A percentile compares a stretch with the other conserved stretches of the same genome.
phyloP scores from a whole-genome alignment of 2,888 invertebrate genomes.

The Invenusta paracnida region DNA sequence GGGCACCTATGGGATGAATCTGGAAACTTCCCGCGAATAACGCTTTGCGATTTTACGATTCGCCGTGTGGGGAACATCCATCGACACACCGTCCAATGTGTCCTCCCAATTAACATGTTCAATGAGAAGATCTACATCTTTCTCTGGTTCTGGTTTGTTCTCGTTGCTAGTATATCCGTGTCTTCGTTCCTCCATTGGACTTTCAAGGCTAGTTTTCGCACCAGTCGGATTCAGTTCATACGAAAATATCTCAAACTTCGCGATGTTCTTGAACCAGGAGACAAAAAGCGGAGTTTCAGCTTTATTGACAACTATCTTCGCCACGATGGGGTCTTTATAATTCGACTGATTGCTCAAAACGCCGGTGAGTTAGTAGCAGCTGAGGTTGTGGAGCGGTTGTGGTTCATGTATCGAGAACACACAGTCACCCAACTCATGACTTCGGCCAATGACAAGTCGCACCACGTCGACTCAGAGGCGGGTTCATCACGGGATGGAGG shows the following conservation, averaged over 20 bases:
- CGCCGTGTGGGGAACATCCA: conserved; percentile 61
- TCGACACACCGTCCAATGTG: conserved; percentile 60
- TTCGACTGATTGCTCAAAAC: conserved; percentile 45
- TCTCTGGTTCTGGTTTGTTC: conserved; percentile 63
- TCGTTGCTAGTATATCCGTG: conserved; percentile 60
- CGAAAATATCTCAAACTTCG: conserved; percentile 43
- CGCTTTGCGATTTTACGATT: conserved; percentile 59
- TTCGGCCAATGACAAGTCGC: not conserved
- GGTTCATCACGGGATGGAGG: not conserved
- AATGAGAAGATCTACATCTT: conserved; percentile 60
- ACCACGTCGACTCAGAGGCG: not conserved
- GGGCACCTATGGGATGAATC: conserved; percentile 54
- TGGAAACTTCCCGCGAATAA: conserved; percentile 58
- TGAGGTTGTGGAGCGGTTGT: conserved; percentile 34
- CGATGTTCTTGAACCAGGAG: conserved; percentile 33
- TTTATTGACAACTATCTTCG: conserved; percentile 45
- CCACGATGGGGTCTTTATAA: conserved; percentile 46
- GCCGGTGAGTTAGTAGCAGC: conserved; percentile 45
- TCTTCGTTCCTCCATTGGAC: conserved; percentile 61
- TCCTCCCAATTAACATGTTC: conserved; percentile 53
- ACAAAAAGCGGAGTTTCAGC: conserved; percentile 37
- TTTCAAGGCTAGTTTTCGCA: conserved; percentile 54
- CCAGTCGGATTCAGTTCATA: conserved; percentile 50
- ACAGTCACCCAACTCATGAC: not conserved
- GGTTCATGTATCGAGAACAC: conserved; percentile 33